Percentiles rank a stretch among this genome's conserved stretches.
Evolutionary conservation across 2,888 invertebrate genomes (phyloP).

Genomic region (Conops quadrifasciatus): DNA sequence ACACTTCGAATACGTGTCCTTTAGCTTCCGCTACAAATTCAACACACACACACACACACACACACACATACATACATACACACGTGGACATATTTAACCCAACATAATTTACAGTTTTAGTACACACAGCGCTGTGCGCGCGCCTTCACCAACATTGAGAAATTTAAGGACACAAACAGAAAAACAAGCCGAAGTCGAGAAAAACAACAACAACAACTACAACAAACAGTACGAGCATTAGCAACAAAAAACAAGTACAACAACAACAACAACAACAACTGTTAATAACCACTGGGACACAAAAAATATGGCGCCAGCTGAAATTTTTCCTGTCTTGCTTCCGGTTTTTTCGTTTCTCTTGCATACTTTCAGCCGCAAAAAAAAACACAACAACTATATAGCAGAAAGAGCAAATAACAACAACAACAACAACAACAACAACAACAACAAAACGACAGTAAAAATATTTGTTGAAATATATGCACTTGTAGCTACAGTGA

Average conservation of each 20-base stretch:
- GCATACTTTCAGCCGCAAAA: slow-evolving; percentile 27
- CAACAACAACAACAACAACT: slow-evolving; percentile 28
- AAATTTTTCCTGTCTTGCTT: slow-evolving; percentile 34
- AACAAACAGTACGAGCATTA: neutral
- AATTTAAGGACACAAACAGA: slow-evolving; percentile 19
- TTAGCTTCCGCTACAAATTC: neutral
- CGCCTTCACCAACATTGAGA: neutral
- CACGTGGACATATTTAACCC: slow-evolving; percentile 4
- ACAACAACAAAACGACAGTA: neutral
- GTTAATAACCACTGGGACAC: slow-evolving; percentile 29
- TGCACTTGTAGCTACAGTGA: neutral
- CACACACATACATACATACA: slow-evolving; percentile 7
- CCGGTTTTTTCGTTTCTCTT: slow-evolving; percentile 19
- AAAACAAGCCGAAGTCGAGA: slow-evolving; percentile 19
- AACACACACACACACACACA: slow-evolving; percentile 2
- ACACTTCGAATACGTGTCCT: slow-evolving; percentile 1
- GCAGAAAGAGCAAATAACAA: neutral
- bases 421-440: slow-evolving; percentile 5
- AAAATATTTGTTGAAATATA: neutral
- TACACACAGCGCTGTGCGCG: neutral
- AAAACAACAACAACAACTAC: slow-evolving; percentile 24
- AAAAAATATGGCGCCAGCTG: slow-evolving; percentile 38
- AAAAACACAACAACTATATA: neutral
- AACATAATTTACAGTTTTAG: slow-evolving; percentile 30
- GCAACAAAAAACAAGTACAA: slow-evolving; percentile 18